phyloP scores from a whole-genome alignment of 1,140 invertebrate genomes.

The Achroia grisella region DNA sequence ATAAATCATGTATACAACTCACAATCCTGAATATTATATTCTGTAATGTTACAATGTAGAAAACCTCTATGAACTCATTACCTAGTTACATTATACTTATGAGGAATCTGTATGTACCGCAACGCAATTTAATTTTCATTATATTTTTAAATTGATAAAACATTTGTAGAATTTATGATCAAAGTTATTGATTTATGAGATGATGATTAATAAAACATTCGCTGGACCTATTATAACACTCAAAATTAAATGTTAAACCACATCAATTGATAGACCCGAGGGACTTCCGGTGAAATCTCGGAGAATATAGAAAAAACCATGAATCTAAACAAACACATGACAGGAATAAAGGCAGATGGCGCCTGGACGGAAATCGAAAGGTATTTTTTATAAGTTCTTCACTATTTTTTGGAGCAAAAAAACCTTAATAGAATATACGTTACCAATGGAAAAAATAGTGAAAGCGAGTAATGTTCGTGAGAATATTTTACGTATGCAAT shows the following conservation, averaged over 20 bases:
- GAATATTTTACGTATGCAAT: too few species aligned
- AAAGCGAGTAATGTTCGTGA: constrained; percentile 39
- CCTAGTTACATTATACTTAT: too few species aligned
- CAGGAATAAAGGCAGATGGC: constrained; percentile 63
- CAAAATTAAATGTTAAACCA: constrained; percentile 31
- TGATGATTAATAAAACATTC: not conserved
- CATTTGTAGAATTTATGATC: too few species aligned
- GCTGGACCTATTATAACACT: constrained; percentile 3
- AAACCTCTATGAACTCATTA: too few species aligned
- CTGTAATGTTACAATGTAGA: too few species aligned
- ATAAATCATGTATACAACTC: too few species aligned
- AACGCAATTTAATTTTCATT: too few species aligned
- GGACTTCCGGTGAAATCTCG: constrained; percentile 56
- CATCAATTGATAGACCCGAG: constrained; percentile 21
- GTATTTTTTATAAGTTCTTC: constrained; percentile 33
- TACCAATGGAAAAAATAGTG: constrained; percentile 39
- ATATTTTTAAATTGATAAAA: too few species aligned
- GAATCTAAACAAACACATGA: constrained; percentile 56
- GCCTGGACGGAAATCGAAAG: constrained; percentile 68
- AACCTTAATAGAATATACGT: constrained; percentile 17
- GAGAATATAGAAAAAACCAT: constrained; percentile 33
- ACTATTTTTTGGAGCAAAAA: constrained; percentile 41
- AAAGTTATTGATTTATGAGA: not conserved
- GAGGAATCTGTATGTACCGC: too few species aligned
- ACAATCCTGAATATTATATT: too few species aligned